A percentile compares a stretch with the other conserved stretches of the same genome.
phyloP scores from a whole-genome alignment of 2,113 vertebrate species.

The Rhinopithecus roxellana region DNA sequence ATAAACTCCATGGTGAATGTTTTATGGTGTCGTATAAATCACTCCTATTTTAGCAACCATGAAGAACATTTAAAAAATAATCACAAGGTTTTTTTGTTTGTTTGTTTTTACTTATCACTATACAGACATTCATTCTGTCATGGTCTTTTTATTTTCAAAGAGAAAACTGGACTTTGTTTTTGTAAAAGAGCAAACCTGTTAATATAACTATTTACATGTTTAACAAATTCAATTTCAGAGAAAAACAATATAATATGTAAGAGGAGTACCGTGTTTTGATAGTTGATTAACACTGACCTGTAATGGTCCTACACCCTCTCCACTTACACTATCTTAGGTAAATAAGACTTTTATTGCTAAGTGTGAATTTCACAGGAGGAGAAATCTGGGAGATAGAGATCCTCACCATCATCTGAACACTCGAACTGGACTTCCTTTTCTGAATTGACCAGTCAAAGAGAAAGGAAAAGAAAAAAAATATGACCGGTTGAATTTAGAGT shows the following conservation, averaged over 20 bases:
- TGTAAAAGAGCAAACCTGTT: neutral
- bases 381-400: constrained; percentile 83
- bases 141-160: neutral
- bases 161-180: neutral
- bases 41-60: neutral
- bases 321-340: constrained; percentile 71
- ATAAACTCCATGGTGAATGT: neutral
- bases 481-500: constrained; percentile 81
- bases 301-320: constrained; percentile 48
- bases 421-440: constrained; percentile 90
- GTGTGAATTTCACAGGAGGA: constrained; percentile 79
- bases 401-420: constrained; percentile 90
- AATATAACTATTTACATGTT: neutral
- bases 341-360: constrained; percentile 74
- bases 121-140: neutral
- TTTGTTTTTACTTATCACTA: neutral
- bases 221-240: constrained; percentile 56
- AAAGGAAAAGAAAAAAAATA: constrained; percentile 84
- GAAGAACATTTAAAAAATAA: neutral
- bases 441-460: constrained; percentile 88
- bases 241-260: constrained; percentile 51
- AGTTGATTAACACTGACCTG: constrained; percentile 53
- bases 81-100: neutral
- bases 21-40: neutral
- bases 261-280: constrained; percentile 55